Evolutionary conservation across 2,797 vertebrate species (phyloP).

Genomic region (Halcyon leucocephala): DNA sequence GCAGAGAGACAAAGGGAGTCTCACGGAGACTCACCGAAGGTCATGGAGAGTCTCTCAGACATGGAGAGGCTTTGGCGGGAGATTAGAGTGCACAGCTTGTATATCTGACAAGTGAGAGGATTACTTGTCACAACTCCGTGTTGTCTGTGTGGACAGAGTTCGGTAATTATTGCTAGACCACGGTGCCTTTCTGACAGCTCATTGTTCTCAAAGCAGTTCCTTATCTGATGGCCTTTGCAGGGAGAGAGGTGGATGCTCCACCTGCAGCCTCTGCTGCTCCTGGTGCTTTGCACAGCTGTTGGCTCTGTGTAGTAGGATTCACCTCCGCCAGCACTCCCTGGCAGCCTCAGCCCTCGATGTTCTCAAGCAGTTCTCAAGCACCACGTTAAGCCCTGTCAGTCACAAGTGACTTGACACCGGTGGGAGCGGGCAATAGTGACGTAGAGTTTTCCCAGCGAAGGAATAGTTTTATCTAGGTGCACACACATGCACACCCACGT

Average conservation of each 20-base stretch:
- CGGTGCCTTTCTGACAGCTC: neutral
- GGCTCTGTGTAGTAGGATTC: neutral
- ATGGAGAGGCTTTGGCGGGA: neutral
- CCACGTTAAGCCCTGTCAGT: neutral
- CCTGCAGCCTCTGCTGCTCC: neutral
- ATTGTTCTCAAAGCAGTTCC: neutral
- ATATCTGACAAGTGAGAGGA: neutral
- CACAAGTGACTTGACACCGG: neutral
- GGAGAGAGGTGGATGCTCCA: neutral
- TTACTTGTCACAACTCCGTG: neutral
- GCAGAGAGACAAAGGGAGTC: neutral
- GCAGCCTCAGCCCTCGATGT: neutral
- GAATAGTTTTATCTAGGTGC: neutral
- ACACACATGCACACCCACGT: neutral
- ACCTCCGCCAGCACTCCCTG: neutral
- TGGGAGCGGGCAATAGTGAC: neutral
- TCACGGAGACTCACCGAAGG: neutral
- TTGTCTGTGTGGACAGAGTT: neutral
- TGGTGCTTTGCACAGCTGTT: neutral
- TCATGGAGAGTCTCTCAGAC: neutral
- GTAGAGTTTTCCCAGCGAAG: neutral
- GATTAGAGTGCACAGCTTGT: neutral
- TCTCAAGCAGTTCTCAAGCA: neutral
- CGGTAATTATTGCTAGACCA: neutral
- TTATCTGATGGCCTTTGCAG: neutral